Evolutionary conservation across 2,113 vertebrate genomes (phyloP).

Genomic region (Poeciliopsis turrubarensis): DNA sequence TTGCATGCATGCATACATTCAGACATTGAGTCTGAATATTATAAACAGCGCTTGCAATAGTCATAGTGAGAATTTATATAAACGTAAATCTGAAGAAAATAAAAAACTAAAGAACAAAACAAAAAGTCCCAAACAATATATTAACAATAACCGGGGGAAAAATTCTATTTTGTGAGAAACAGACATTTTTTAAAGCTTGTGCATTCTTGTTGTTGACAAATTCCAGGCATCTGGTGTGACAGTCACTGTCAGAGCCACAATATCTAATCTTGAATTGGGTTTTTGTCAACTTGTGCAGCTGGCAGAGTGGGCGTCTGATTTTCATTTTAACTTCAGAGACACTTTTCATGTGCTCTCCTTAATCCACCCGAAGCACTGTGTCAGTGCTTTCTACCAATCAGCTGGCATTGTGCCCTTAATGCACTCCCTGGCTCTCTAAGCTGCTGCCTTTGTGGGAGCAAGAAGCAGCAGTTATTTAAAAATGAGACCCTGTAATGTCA

Average conservation of each 20-base stretch:
- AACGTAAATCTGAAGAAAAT: too few relatives aligned
- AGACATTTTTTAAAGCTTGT: neutral
- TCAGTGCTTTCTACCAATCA: constrained; percentile 52
- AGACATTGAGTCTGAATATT: too few relatives aligned
- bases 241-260: constrained; percentile 33
- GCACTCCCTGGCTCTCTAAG: constrained; percentile 13
- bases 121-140: neutral
- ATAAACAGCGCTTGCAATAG: too few relatives aligned
- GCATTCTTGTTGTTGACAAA: neutral
- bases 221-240: constrained; percentile 4
- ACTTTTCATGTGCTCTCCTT: constrained; percentile 35
- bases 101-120: neutral
- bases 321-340: constrained; percentile 49
- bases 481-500: constrained; percentile 11
- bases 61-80: neutral
- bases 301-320: constrained; percentile 47
- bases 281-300: constrained; percentile 38
- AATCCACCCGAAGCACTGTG: constrained; percentile 44
- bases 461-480: constrained; percentile 13
- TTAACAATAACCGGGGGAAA: neutral
- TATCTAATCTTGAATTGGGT: constrained; percentile 25
- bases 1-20: too few relatives aligned
- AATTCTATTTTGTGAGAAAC: neutral
- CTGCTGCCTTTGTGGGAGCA: constrained; percentile 30
- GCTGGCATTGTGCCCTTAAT: constrained; percentile 43